Percentiles rank a stretch among this genome's conserved stretches.
These are phyloP conservation scores for Pipistrellus pygmaeus DNA, from an alignment of 2,797 vertebrate genomes.

Conservation along the genomic window DNA sequence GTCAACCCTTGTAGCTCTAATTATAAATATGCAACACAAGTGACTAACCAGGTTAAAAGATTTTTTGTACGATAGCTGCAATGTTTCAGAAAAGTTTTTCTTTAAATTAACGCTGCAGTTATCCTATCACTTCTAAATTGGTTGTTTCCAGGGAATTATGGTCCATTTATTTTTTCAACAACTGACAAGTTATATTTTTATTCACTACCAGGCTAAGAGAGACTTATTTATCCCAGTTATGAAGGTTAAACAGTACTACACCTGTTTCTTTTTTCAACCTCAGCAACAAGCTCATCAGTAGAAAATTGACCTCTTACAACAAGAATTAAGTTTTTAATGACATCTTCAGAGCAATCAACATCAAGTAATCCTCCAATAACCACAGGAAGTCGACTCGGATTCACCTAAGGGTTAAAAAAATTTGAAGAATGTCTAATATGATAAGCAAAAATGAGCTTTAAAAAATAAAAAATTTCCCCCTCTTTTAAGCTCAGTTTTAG, in stretches of 20 bases:
- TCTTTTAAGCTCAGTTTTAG: conserved; percentile 41
- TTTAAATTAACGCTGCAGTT: not conserved
- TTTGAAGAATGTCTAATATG: not conserved
- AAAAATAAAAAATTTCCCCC: conserved; percentile 21
- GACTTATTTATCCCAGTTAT: not conserved
- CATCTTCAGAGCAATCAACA: conserved; percentile 99
- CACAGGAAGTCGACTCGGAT: conserved; percentile 98
- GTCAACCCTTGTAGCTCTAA: not conserved
- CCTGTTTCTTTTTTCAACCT: conserved; percentile 99
- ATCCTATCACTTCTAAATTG: not conserved
- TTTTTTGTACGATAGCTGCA: not conserved
- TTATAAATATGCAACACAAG: conserved; percentile 20
- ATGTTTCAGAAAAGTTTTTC: not conserved
- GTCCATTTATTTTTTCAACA: not conserved
- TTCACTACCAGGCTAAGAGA: not conserved
- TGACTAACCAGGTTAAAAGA: not conserved
- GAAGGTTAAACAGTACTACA: conserved; percentile 77
- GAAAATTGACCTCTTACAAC: conserved; percentile 99
- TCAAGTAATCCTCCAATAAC: conserved; percentile 97
- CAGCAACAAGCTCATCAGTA: conserved; percentile 98
- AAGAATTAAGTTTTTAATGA: conserved; percentile 98
- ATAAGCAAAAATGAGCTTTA: conserved; percentile 23
- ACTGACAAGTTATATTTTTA: not conserved
- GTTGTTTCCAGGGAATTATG: conserved; percentile 12
- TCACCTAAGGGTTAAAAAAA: conserved; percentile 90